Evolutionary conservation across 2,113 vertebrate genomes (phyloP).

Genomic region (Phaethon lepturus): DNA sequence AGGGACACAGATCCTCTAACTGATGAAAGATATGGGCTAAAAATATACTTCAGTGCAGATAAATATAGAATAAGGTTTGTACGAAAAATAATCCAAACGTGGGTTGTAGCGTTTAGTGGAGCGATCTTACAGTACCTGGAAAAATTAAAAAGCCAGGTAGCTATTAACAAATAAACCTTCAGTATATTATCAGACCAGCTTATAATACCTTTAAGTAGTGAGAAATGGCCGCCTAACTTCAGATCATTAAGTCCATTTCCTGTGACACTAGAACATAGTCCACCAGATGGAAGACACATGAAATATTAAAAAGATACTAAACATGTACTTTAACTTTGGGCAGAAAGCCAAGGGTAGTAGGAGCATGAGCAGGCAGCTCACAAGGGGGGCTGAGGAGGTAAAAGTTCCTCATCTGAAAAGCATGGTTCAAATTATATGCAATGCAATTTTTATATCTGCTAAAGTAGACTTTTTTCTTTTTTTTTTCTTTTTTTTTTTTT

Average conservation of each 20-base stretch:
- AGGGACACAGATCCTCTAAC: background rate
- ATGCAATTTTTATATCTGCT: background rate
- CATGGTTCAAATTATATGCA: background rate
- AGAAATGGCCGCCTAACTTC: constrained; percentile 2
- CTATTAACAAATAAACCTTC: background rate
- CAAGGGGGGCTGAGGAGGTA: background rate
- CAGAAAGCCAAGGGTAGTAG: constrained; percentile 13
- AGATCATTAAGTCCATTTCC: constrained; percentile 12
- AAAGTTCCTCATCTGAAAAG: background rate
- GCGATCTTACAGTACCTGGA: background rate
- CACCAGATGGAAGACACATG: constrained; percentile 18
- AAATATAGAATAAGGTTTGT: constrained; percentile 27
- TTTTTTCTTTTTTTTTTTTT: background rate
- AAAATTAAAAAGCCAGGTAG: background rate
- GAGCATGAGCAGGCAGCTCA: background rate
- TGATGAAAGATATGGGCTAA: background rate
- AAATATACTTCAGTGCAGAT: background rate
- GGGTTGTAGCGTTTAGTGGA: background rate
- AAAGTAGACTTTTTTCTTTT: background rate
- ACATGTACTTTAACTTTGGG: background rate
- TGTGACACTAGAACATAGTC: background rate
- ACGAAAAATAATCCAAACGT: background rate
- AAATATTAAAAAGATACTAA: constrained; percentile 40
- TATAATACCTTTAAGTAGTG: background rate
- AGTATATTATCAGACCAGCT: background rate